Conservation (phyloP, 2,888 invertebrate genomes). For the Lypha dubia region DNA sequence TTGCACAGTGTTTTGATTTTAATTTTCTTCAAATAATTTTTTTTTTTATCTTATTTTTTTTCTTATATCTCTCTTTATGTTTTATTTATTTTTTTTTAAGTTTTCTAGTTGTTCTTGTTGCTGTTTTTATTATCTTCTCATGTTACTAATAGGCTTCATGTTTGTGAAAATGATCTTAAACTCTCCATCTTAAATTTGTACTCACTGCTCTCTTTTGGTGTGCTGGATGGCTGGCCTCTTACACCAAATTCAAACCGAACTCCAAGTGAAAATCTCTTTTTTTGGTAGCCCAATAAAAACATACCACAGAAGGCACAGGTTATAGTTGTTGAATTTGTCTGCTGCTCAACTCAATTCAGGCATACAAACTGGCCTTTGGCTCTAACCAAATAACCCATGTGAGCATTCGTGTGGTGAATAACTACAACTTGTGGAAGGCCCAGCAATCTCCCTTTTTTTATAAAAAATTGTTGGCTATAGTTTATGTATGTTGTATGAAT, state of each 20-base stretch:
- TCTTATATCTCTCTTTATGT: slow-evolving; percentile 58
- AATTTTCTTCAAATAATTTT: slow-evolving; percentile 65
- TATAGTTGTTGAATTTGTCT: slow-evolving; percentile 47
- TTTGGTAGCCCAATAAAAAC: neutral
- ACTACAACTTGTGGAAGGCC: slow-evolving; percentile 29
- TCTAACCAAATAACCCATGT: slow-evolving; percentile 43
- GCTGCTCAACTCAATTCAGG: slow-evolving; percentile 20
- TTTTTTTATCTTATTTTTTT: slow-evolving; percentile 33
- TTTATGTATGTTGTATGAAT: slow-evolving; percentile 15
- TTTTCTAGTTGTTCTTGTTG: slow-evolving; percentile 20
- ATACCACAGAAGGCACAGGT: slow-evolving; percentile 66
- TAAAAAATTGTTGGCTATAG: slow-evolving; percentile 24
- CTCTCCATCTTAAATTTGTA: slow-evolving; percentile 43
- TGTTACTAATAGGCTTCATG: slow-evolving; percentile 70
- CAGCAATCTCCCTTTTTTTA: slow-evolving; percentile 51
- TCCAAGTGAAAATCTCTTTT: slow-evolving; percentile 29
- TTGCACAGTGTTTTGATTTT: slow-evolving; percentile 47
- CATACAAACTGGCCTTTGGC: slow-evolving; percentile 53
- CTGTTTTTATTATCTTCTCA: slow-evolving; percentile 67
- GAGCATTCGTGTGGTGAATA: slow-evolving; percentile 69
- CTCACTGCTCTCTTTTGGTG: neutral
- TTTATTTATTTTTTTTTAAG: slow-evolving; percentile 19
- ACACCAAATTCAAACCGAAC: neutral
- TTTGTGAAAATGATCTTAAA: slow-evolving; percentile 66
- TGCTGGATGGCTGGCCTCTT: slow-evolving; percentile 11